Base-by-base conservation (phyloP, 2,888 invertebrate species). In the Chouioia cunea region DNA sequence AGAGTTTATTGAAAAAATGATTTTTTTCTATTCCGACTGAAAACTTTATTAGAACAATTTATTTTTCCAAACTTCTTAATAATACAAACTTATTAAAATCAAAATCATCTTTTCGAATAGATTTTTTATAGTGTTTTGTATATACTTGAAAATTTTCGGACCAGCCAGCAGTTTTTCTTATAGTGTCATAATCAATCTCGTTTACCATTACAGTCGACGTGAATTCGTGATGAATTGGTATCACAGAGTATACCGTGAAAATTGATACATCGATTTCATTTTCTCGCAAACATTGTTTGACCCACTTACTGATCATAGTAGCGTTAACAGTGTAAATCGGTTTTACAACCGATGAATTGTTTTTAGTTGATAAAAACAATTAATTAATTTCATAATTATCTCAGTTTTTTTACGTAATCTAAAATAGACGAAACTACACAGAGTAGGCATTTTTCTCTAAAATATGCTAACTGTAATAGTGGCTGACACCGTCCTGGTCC, bases 231-330 rank as follows among this genome's bases (percentile, higher is more conserved):
- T n/a, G n/a, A n/a, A n/a, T n/a, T n/a, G n/a, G n/a, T 8, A 18
- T 36, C 14, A 44, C 64, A n/a, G 63, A 65, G 22, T 74, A 70
- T 8, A 50, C 70, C 20, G 54, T 59, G 43, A 71, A 71, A n/a
- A 54, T 48, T 4, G 16, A 14, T 8, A 27, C 20, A 27, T 62
- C 56, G 36, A 72, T 63, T 10, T 60, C 64, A 20, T 44, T 57
- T 8, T 48, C 3, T 20, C 22, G 8, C n/a, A 75, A 16, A 0
- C 56, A 27, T n/a, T 46, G 15, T 57, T 66, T 65, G 8, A 71
- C 60, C 74, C 64, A 73, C 8, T 67, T 16, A 44, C 57, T 60
- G 8, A 75, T 47, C 3, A 65, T 65, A 69, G 69, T 14, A 65
- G 44, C 4, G 52, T 20, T 15, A 60, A 65, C 1, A 56, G 14